These are phyloP conservation scores for Quadroppia sp. DNA, from an alignment of 2,888 invertebrate species.

Conservation along the genomic window DNA sequence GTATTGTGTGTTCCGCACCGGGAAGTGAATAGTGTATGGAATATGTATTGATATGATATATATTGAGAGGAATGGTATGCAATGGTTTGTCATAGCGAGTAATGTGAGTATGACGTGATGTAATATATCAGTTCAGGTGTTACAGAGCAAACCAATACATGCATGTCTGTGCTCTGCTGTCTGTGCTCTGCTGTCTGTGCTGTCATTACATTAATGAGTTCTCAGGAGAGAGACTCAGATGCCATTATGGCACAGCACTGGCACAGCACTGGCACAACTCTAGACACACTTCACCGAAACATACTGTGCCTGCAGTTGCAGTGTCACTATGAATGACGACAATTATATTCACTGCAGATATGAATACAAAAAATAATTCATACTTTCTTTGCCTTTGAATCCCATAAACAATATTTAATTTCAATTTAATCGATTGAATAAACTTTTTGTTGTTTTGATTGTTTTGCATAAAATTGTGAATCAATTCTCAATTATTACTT, in stretches of 20 bases:
- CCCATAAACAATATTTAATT: neutral
- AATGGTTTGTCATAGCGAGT: neutral
- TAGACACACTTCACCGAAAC: neutral
- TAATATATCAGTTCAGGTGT: constrained; percentile 32
- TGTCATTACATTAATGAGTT: constrained; percentile 34
- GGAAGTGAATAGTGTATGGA: neutral
- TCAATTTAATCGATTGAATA: neutral
- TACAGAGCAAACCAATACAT: constrained; percentile 28
- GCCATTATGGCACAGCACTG: constrained; percentile 5
- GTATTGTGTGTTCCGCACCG: neutral
- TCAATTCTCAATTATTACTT: neutral
- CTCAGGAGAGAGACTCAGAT: constrained; percentile 17
- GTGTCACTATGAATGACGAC: constrained; percentile 5
- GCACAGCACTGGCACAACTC: neutral
- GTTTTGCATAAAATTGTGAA: neutral
- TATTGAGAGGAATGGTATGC: neutral
- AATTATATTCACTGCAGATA: neutral
- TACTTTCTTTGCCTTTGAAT: neutral
- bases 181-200: too few species aligned
- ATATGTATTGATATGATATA: neutral
- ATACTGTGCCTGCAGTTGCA: neutral
- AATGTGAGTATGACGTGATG: constrained; percentile 31
- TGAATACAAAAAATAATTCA: neutral
- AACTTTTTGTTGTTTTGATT: neutral
- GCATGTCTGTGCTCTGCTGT: too few species aligned